Percentiles rank a stretch among this genome's conserved stretches.
Conservation (phyloP, 2,797 vertebrate genomes). For the Sebastes reedi region DNA sequence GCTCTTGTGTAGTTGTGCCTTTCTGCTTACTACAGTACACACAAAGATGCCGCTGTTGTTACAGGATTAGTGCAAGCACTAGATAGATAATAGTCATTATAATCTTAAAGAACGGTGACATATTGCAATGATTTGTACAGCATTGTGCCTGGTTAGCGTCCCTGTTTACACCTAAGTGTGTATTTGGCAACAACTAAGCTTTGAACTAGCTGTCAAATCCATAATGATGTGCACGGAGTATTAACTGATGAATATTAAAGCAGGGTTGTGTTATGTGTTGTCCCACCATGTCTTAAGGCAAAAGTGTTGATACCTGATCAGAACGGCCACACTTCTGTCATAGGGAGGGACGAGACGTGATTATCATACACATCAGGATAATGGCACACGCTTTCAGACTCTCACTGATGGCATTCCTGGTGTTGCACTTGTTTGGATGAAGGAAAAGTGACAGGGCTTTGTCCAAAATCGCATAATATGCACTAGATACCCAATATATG, state of each 20-base stretch:
- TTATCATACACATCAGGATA: neutral
- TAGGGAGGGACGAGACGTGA: too few species aligned
- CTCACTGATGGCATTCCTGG: neutral
- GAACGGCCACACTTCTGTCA: neutral
- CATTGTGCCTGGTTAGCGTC: neutral
- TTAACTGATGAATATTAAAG: neutral
- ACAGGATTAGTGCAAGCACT: constrained; percentile 17
- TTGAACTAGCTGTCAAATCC: neutral
- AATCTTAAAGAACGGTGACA: neutral
- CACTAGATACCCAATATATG: neutral
- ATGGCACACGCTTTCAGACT: neutral
- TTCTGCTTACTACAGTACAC: neutral
- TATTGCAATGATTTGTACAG: neutral
- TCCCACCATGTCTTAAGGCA: neutral
- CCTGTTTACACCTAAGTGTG: neutral
- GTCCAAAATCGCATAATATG: neutral
- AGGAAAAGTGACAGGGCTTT: neutral
- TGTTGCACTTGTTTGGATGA: neutral
- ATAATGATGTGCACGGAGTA: neutral
- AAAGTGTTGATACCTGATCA: neutral
- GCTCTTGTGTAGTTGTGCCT: constrained; percentile 1
- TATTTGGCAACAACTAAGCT: neutral
- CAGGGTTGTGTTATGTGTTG: neutral
- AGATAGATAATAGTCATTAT: neutral
- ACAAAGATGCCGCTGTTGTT: neutral